Base-by-base conservation (phyloP, 2,888 invertebrate species). In the Hololepta plana region DNA sequence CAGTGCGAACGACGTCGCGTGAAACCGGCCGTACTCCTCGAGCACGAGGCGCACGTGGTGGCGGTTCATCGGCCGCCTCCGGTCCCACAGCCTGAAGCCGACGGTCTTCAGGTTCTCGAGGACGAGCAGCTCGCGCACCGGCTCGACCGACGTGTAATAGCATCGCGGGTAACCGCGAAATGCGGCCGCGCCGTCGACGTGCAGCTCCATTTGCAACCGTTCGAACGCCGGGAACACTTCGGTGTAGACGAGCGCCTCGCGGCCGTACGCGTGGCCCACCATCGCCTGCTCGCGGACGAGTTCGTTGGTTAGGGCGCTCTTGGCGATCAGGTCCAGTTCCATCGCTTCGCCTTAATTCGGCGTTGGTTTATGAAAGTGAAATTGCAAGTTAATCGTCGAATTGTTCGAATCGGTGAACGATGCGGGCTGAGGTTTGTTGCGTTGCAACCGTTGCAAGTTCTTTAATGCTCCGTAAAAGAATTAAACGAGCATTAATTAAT, bases 231-330 rank as follows among this genome's bases (percentile, higher is more conserved):
- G 31, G 12, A 15, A 21, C 6, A 35, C 25, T n/a, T 12, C 19
- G 10, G 32, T 20, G 28, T 35, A 35, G 12, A 32, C 28, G 6
- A 24, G 22, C 2, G 22, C 24, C 17, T 35, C 35, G 15, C 32
- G 15, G 2, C 15, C 13, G 23, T 34, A 31, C 9, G 33, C 23
- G 12, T 29, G 24, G 17, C 28, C 26, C 4, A n/a, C n/a, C n/a
- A n/a, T n/a, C n/a, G n/a, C n/a, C n/a, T n/a, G n/a, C n/a, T n/a
- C n/a, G n/a, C n/a, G n/a, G n/a, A n/a, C n/a, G n/a, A n/a, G n/a
- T n/a, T n/a, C n/a, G n/a, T n/a, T n/a, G n/a, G n/a, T n/a, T n/a
- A n/a, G n/a, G n/a, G n/a, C n/a, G n/a, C n/a, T n/a, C n/a, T n/a
- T n/a, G n/a, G n/a, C n/a, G n/a, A n/a, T n/a, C n/a, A n/a, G n/a